Evolutionary conservation across 37 sponge, comb jelly and placozoan genomes (phyloP).

Genomic region (Agelas oroides): DNA sequence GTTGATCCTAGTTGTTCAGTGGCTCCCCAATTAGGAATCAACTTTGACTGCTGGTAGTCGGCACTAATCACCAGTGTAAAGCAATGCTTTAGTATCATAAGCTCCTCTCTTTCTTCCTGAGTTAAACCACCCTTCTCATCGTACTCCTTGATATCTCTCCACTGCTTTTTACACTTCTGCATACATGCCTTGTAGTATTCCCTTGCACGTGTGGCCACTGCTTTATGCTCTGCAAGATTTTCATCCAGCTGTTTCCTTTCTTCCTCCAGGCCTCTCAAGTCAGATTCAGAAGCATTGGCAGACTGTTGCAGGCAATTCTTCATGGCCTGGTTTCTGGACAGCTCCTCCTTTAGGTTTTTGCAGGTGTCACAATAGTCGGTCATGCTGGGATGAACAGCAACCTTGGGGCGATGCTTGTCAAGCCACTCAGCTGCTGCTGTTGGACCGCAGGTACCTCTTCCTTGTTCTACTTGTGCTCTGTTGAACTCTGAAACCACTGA

Average conservation of each 20-base stretch:
- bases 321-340: constrained; percentile 1
- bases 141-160: neutral
- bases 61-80: constrained; percentile 16
- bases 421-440: constrained; percentile 46
- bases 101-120: no score
- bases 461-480: constrained; percentile 27
- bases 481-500: constrained; percentile 37
- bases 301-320: constrained; percentile 6
- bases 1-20: constrained; percentile 33
- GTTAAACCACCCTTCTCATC: neutral
- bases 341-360: constrained; percentile 11
- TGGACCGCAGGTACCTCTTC: neutral
- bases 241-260: neutral
- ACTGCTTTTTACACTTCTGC: neutral
- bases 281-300: constrained; percentile 16
- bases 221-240: constrained; percentile 4
- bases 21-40: constrained; percentile 38
- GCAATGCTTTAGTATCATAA: no score
- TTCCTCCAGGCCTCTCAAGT: neutral
- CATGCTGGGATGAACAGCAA: constrained; percentile 22
- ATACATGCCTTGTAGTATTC: constrained; percentile 27
- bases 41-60: constrained; percentile 34
- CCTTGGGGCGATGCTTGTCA: constrained; percentile 26
- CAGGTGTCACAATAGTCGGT: constrained; percentile 62
- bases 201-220: neutral